These are phyloP conservation scores for Sebastes goodei DNA, from an alignment of 2,797 vertebrate genomes.

Conservation along the genomic window DNA sequence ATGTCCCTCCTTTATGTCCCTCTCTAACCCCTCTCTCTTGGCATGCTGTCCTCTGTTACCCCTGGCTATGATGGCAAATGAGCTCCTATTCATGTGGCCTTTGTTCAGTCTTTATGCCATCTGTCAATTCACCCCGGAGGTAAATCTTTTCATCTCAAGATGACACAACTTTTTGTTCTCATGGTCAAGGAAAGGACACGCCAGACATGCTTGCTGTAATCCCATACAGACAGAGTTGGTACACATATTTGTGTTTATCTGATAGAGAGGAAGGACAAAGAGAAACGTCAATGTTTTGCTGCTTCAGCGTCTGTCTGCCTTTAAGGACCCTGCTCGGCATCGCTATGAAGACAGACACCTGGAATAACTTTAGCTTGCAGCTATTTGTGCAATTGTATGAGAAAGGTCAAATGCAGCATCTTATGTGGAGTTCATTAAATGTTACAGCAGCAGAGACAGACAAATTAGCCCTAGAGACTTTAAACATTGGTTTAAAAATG, in stretches of 20 bases:
- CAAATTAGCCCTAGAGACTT: not conserved
- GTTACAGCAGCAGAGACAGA: not conserved
- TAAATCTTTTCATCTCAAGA: slow-evolving; percentile 39
- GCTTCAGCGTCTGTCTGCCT: not conserved
- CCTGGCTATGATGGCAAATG: slow-evolving; percentile 47
- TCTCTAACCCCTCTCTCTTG: slow-evolving; percentile 31
- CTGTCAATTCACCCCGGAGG: slow-evolving; percentile 54
- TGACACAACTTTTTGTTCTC: slow-evolving; percentile 9
- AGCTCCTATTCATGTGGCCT: slow-evolving; percentile 46
- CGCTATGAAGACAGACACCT: not conserved
- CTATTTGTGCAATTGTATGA: not conserved
- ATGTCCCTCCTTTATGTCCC: slow-evolving; percentile 25
- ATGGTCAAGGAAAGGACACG: not conserved
- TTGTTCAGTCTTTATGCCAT: slow-evolving; percentile 51
- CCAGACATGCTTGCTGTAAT: slow-evolving; percentile 31
- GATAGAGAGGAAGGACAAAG: not conserved
- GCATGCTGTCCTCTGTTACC: slow-evolving; percentile 38
- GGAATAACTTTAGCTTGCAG: not conserved
- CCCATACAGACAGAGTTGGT: not conserved
- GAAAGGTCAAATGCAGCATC: not conserved
- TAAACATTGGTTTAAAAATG: not conserved
- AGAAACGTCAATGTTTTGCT: not conserved
- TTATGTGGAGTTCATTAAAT: not conserved
- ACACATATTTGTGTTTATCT: not conserved
- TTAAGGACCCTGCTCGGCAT: not conserved